Conservation (phyloP, 2,797 vertebrate species). For the Fratercula arctica region DNA sequence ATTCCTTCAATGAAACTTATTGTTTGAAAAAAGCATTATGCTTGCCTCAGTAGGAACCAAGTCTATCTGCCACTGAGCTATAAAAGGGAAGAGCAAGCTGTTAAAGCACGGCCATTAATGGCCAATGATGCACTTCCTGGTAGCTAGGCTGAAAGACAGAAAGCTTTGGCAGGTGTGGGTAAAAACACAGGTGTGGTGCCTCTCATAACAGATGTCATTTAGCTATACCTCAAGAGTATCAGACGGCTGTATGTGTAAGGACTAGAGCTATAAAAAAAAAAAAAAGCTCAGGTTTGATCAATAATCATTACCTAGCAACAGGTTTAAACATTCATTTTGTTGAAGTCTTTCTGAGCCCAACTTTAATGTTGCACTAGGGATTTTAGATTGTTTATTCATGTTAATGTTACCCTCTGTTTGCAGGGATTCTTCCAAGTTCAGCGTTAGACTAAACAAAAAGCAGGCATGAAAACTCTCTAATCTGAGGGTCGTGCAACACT, state of each 20-base stretch:
- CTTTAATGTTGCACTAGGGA: not conserved
- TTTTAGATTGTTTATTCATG: not conserved
- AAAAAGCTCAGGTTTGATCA: not conserved
- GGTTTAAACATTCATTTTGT: not conserved
- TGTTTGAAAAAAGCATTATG: not conserved
- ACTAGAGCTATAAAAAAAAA: not conserved
- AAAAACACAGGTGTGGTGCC: not conserved
- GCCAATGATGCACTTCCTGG: not conserved
- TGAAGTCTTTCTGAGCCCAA: not conserved
- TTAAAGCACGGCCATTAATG: not conserved
- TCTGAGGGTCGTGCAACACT: not conserved
- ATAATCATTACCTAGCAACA: not conserved
- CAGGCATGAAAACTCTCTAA: not conserved
- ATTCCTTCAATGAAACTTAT: not conserved
- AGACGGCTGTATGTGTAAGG: not conserved
- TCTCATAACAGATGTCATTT: not conserved
- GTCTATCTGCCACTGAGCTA: not conserved
- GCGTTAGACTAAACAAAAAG: not conserved
- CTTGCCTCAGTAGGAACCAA: not conserved
- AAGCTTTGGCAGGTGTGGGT: not conserved
- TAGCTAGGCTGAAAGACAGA: not conserved
- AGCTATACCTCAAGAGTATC: not conserved
- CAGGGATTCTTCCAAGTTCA: not conserved
- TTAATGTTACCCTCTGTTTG: not conserved
- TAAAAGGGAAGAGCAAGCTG: not conserved